Conservation (phyloP, 2,797 vertebrate genomes). For the Enteromius afrohamiltoni region DNA sequence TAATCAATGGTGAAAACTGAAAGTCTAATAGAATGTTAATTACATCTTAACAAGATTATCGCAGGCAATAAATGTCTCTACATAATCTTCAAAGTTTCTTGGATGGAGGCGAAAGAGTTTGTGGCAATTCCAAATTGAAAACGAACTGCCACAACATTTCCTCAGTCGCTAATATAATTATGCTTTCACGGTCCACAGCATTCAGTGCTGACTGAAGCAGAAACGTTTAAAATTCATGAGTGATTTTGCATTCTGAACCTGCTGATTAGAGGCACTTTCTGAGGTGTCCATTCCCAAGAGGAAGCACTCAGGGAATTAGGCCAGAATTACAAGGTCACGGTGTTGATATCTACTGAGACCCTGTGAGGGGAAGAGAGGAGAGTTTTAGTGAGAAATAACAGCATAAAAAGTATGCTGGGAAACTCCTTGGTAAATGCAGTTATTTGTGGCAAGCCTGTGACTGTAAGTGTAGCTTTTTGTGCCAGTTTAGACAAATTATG, state of each 20-base stretch:
- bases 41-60: neutral
- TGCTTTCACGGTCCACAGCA: conserved; percentile 32
- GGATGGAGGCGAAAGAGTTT: neutral
- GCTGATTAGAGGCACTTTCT: conserved; percentile 40
- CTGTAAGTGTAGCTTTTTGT: neutral
- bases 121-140: conserved; percentile 1
- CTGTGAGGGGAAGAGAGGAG: neutral
- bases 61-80: neutral
- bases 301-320: conserved; percentile 25
- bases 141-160: conserved; percentile 15
- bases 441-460: neutral
- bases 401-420: neutral
- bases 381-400: conserved; percentile 16
- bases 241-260: conserved; percentile 43
- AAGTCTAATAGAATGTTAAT: conserved; percentile 4
- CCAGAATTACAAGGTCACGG: conserved; percentile 48
- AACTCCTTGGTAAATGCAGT: neutral
- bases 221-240: conserved; percentile 49
- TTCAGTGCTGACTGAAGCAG: conserved; percentile 45
- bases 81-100: conserved; percentile 6
- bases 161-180: conserved; percentile 41
- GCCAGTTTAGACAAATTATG: neutral
- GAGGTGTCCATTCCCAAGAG: conserved; percentile 35
- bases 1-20: neutral
- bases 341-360: conserved; percentile 14